These are phyloP conservation scores for Vesta saturnalis DNA, from an alignment of 2,888 invertebrate genomes.

Conservation along the genomic window DNA sequence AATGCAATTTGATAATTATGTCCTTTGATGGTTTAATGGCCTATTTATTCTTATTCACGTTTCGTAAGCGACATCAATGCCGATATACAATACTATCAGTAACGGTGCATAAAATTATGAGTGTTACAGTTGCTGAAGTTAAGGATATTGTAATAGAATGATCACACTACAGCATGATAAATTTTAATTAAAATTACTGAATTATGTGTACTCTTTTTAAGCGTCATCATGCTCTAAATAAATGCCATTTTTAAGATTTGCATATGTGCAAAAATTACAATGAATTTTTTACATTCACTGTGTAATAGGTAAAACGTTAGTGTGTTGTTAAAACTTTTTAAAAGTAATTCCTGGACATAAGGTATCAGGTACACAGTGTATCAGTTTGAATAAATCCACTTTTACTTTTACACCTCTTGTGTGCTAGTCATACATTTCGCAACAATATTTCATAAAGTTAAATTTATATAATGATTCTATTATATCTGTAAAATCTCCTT, in stretches of 20 bases:
- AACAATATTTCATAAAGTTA: background rate
- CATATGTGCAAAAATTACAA: background rate
- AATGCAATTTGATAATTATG: background rate
- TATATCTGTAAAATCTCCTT: background rate
- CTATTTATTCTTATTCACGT: conserved; percentile 9
- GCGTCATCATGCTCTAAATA: too few species aligned
- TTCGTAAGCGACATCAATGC: conserved; percentile 7
- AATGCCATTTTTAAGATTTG: too few species aligned
- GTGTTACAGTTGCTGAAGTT: conserved; percentile 2
- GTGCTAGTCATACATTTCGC: background rate
- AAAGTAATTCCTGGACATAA: background rate
- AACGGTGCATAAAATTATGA: conserved; percentile 12
- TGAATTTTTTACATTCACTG: background rate
- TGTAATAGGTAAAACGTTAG: background rate
- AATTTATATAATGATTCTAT: background rate
- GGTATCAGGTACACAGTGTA: background rate
- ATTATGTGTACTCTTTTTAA: too few species aligned
- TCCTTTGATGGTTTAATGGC: conserved; percentile 6
- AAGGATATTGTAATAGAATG: too few species aligned
- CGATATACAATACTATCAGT: conserved; percentile 7
- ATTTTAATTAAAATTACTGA: too few species aligned
- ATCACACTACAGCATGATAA: too few species aligned
- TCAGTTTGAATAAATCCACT: conserved; percentile 4
- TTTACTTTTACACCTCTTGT: conserved; percentile 5
- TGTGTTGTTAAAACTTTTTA: conserved; percentile 2